Conservation (phyloP, 2,888 invertebrate genomes). For the Acanthosepion pharaonis region DNA sequence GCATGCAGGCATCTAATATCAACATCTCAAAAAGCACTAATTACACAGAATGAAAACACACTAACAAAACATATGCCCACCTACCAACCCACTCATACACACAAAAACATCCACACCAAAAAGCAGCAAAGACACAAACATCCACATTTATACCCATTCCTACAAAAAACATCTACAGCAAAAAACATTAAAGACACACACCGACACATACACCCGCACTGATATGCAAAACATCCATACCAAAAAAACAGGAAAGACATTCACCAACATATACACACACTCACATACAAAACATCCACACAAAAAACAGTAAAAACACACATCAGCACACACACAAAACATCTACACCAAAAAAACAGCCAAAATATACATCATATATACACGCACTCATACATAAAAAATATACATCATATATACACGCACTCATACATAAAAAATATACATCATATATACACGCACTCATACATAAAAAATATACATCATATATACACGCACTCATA, state of each 20-base stretch:
- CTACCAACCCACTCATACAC: too few species aligned
- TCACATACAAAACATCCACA: neutral
- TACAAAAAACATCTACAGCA: neutral
- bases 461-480: neutral
- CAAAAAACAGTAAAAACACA: neutral
- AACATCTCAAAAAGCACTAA: too few species aligned
- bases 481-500: neutral
- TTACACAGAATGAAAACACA: too few species aligned
- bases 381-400: neutral
- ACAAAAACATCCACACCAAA: too few species aligned
- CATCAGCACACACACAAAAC: neutral
- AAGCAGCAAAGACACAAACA: neutral
- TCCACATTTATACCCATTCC: neutral
- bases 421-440: neutral
- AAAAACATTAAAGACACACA: neutral
- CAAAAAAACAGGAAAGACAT: neutral
- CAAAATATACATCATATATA: neutral
- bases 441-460: neutral
- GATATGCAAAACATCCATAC: neutral
- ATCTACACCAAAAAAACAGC: neutral
- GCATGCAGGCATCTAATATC: neutral
- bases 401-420: neutral
- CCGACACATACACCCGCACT: conserved; percentile 34
- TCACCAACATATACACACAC: conserved; percentile 40
- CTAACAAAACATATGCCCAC: too few species aligned